phyloP scores from a whole-genome alignment of 2,888 invertebrate species.

The Drosophila atripex region DNA sequence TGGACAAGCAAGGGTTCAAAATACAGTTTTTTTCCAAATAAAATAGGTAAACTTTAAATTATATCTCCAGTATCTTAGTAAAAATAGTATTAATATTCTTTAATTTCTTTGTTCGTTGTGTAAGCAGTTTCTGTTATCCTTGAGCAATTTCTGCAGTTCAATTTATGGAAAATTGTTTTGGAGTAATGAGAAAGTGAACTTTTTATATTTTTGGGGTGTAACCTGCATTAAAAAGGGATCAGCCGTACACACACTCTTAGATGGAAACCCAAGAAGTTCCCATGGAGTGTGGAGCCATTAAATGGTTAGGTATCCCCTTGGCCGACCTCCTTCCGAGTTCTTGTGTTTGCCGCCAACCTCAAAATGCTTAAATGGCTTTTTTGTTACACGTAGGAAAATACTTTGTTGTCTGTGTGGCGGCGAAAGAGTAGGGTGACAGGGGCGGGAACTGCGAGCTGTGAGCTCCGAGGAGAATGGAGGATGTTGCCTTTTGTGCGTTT shows the following conservation, averaged over 20 bases:
- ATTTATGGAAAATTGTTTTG: conserved; percentile 81
- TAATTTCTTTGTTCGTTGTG: not conserved
- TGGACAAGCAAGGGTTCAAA: not conserved
- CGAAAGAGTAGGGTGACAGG: conserved; percentile 1
- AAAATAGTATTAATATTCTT: too few species aligned
- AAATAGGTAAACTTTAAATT: too few species aligned
- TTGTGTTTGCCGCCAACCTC: conserved; percentile 60
- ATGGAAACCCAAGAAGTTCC: conserved; percentile 3
- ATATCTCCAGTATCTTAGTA: too few species aligned
- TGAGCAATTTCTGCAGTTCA: conserved; percentile 58
- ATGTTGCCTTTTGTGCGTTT: conserved; percentile 55
- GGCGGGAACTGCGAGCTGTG: not conserved
- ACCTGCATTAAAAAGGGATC: conserved; percentile 77
- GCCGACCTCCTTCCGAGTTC: conserved; percentile 31
- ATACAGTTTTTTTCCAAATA: conserved; percentile 1
- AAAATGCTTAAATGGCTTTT: conserved; percentile 80
- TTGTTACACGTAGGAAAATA: conserved; percentile 80
- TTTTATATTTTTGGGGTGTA: conserved; percentile 41
- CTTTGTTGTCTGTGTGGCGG: conserved; percentile 69
- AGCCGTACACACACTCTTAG: conserved; percentile 32
- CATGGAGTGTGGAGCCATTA: conserved; percentile 66
- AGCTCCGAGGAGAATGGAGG: conserved; percentile 12
- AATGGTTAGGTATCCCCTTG: conserved; percentile 74
- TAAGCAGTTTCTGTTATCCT: conserved; percentile 39
- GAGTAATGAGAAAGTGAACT: conserved; percentile 69